These are phyloP conservation scores for Dendrolimus pini DNA, from an alignment of 2,888 invertebrate species.

Conservation along the genomic window DNA sequence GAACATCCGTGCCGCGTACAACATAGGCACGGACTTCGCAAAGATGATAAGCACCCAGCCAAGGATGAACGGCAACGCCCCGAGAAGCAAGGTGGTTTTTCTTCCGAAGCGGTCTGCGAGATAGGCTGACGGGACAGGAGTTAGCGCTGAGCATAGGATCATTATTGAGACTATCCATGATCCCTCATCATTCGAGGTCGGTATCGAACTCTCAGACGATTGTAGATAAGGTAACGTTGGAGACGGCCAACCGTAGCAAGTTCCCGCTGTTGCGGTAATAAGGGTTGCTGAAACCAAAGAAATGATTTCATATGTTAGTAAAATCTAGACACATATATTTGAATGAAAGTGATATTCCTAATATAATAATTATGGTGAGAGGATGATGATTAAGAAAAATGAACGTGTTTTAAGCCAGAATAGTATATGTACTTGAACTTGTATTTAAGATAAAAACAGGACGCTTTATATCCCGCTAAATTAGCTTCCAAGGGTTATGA, in stretches of 20 bases:
- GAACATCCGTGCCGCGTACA: constrained; percentile 78
- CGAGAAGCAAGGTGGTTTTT: constrained; percentile 78
- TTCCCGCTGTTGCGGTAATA: constrained; percentile 72
- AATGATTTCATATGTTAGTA: constrained; percentile 5
- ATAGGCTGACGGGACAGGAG: constrained; percentile 78
- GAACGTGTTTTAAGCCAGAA: too few relatives aligned
- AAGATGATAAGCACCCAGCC: constrained; percentile 80
- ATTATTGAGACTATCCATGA: constrained; percentile 81
- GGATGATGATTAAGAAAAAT: too few relatives aligned
- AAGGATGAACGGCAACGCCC: constrained; percentile 77
- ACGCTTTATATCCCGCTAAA: too few relatives aligned
- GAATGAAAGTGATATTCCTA: too few relatives aligned
- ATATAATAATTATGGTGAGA: too few relatives aligned
- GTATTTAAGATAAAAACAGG: too few relatives aligned
- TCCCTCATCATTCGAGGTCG: constrained; percentile 65
- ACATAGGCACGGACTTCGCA: constrained; percentile 70
- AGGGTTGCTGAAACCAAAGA: constrained; percentile 63
- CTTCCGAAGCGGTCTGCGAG: constrained; percentile 81
- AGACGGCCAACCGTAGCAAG: constrained; percentile 79
- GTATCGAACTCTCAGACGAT: constrained; percentile 60
- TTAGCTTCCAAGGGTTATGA: too few relatives aligned
- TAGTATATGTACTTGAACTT: too few relatives aligned
- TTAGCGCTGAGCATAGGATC: constrained; percentile 79
- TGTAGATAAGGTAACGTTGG: constrained; percentile 74
- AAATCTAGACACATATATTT: too few relatives aligned